Conservation (phyloP, 2,113 vertebrate species). For the Dunckerocampus dactyliophorus region DNA sequence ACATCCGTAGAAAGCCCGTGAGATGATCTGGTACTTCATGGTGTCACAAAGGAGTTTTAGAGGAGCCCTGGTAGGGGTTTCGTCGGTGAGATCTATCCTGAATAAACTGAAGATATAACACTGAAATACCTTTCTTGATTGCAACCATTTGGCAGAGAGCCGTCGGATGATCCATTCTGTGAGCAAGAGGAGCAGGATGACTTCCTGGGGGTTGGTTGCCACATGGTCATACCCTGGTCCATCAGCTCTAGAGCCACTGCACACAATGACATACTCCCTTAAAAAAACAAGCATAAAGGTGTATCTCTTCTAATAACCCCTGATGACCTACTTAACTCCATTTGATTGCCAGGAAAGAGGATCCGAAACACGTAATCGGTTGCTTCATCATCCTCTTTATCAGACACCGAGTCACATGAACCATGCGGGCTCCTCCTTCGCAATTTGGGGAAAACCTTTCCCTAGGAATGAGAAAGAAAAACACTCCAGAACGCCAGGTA, state of each 20-base stretch:
- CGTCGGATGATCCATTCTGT: slow-evolving; percentile 83
- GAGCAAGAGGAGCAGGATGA: slow-evolving; percentile 94
- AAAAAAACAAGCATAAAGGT: neutral
- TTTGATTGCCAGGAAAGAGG: slow-evolving; percentile 85
- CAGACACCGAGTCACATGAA: slow-evolving; percentile 86
- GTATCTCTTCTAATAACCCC: slow-evolving; percentile 10
- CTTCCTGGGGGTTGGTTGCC: slow-evolving; percentile 88
- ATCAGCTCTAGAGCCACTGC: slow-evolving; percentile 86
- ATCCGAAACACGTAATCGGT: slow-evolving; percentile 97
- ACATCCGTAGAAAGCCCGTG: slow-evolving; percentile 98
- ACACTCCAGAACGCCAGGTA: neutral
- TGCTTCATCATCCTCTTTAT: slow-evolving; percentile 95
- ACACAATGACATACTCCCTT: slow-evolving; percentile 13
- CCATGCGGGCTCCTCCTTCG: slow-evolving; percentile 87
- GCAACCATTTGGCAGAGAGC: slow-evolving; percentile 83
- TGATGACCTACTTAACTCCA: slow-evolving; percentile 83
- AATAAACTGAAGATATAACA: neutral
- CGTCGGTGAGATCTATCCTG: neutral
- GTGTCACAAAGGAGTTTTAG: slow-evolving; percentile 97
- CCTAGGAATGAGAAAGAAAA: slow-evolving; percentile 62
- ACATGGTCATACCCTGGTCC: slow-evolving; percentile 80
- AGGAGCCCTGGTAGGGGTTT: slow-evolving; percentile 75
- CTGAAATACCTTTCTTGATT: slow-evolving; percentile 83
- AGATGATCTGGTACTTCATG: slow-evolving; percentile 99
- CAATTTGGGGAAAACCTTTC: slow-evolving; percentile 94